Percentiles rank a stretch among this genome's conserved stretches.
phyloP scores from a whole-genome alignment of 2,888 invertebrate species.

The Noctua janthe region DNA sequence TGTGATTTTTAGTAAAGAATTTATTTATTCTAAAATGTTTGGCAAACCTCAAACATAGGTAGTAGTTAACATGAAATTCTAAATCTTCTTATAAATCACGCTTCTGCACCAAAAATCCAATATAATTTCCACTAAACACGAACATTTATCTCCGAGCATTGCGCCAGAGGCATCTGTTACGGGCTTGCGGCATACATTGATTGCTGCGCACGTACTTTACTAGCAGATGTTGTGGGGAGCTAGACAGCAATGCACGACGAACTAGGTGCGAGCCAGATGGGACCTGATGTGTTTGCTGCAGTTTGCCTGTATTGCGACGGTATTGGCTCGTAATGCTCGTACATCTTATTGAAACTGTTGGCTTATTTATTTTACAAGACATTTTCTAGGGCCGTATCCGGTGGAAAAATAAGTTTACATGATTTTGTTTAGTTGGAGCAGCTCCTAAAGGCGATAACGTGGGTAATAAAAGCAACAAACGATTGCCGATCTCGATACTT shows the following conservation, averaged over 20 bases:
- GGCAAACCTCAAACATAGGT: not conserved
- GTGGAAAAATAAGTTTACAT: not conserved
- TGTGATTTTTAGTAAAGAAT: not conserved
- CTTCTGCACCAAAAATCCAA: constrained; percentile 11
- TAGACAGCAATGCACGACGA: constrained; percentile 17
- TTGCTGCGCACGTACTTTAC: constrained; percentile 27
- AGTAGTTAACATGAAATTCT: not conserved
- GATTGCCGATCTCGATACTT: not conserved
- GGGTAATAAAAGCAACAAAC: not conserved
- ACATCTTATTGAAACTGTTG: constrained; percentile 10
- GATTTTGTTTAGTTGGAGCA: not conserved
- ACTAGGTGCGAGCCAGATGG: constrained; percentile 37
- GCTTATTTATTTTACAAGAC: constrained; percentile 26
- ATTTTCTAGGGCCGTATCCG: not conserved
- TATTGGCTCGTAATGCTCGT: constrained; percentile 4
- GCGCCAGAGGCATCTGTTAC: constrained; percentile 19
- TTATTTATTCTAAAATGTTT: not conserved
- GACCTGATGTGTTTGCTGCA: constrained; percentile 32
- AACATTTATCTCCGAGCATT: constrained; percentile 32
- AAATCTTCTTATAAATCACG: constrained; percentile 1
- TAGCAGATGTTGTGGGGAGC: constrained; percentile 14
- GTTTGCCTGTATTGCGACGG: constrained; percentile 32
- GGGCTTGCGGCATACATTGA: constrained; percentile 27
- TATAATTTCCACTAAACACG: constrained; percentile 5
- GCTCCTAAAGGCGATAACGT: not conserved